These are phyloP conservation scores for Rhingia rostrata DNA, from an alignment of 2,888 invertebrate genomes.

Conservation along the genomic window DNA sequence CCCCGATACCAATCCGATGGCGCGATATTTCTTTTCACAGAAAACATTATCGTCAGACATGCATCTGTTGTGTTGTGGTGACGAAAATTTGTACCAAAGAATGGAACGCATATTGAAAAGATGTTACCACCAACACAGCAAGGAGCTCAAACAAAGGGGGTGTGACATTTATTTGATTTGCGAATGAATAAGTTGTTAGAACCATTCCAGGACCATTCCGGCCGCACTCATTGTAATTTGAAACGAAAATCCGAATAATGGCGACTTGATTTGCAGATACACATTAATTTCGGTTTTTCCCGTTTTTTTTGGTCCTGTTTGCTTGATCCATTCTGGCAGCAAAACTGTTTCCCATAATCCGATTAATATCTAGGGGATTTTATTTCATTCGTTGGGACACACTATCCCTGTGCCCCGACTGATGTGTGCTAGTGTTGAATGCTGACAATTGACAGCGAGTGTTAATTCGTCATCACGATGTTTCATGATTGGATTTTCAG, in stretches of 20 bases:
- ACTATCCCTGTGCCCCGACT: background rate
- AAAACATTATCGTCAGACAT: slow-evolving; percentile 60
- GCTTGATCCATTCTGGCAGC: slow-evolving; percentile 4
- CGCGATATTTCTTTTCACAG: slow-evolving; percentile 25
- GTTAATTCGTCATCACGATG: slow-evolving; percentile 71
- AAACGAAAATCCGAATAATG: slow-evolving; percentile 65
- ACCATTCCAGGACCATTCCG: background rate
- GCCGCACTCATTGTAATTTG: slow-evolving; percentile 48
- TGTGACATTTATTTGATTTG: slow-evolving; percentile 73
- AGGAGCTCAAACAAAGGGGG: slow-evolving; percentile 51
- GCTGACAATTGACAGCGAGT: slow-evolving; percentile 69
- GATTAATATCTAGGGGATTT: slow-evolving; percentile 68
- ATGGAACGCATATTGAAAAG: slow-evolving; percentile 40
- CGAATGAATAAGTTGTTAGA: slow-evolving; percentile 66
- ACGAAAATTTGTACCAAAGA: slow-evolving; percentile 48
- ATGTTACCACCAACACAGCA: slow-evolving; percentile 36
- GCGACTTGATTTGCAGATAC: slow-evolving; percentile 57
- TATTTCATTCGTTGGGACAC: slow-evolving; percentile 54
- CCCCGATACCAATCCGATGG: slow-evolving; percentile 54
- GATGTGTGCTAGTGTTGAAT: slow-evolving; percentile 16
- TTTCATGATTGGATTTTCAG: slow-evolving; percentile 68
- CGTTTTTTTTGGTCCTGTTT: slow-evolving; percentile 28
- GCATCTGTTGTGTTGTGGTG: slow-evolving; percentile 73
- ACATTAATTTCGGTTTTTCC: slow-evolving; percentile 49
- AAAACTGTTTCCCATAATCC: slow-evolving; percentile 73